phyloP scores from a whole-genome alignment of 2,888 invertebrate genomes.

The Polyommatus icarus region DNA sequence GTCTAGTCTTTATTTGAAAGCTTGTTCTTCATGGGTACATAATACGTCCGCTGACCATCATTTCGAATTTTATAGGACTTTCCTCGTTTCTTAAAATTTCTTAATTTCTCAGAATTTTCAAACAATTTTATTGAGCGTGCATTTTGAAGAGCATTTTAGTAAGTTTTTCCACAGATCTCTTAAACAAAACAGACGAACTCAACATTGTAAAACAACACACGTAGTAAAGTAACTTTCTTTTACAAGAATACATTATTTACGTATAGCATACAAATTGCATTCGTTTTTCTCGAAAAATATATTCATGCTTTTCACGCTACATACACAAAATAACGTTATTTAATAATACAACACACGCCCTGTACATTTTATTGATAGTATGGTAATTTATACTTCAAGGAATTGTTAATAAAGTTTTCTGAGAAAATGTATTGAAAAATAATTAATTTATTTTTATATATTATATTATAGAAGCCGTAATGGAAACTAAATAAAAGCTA shows the following conservation, averaged over 20 bases:
- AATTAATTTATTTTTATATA: too few relatives aligned
- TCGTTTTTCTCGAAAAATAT: conserved; percentile 4
- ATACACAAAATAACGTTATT: background rate
- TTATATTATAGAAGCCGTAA: background rate
- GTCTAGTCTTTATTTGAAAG: conserved; percentile 45
- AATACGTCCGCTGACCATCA: conserved; percentile 39
- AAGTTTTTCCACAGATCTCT: background rate
- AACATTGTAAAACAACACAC: conserved; percentile 20
- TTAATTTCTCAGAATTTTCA: background rate
- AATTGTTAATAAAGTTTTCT: background rate
- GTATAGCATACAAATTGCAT: conserved; percentile 10
- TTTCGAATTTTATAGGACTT: background rate
- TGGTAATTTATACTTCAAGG: background rate
- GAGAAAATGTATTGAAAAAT: background rate
- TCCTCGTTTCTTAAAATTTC: background rate
- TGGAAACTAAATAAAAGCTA: background rate
- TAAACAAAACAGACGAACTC: background rate
- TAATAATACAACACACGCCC: background rate
- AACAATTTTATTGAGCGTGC: background rate
- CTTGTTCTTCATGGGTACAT: conserved; percentile 45
- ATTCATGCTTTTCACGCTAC: background rate
- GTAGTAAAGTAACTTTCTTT: conserved; percentile 21
- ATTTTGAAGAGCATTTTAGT: background rate
- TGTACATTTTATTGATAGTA: background rate
- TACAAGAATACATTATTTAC: conserved; percentile 5